phyloP scores from a whole-genome alignment of 1,140 invertebrate species.

The Trichomalopsis sarcophagae region DNA sequence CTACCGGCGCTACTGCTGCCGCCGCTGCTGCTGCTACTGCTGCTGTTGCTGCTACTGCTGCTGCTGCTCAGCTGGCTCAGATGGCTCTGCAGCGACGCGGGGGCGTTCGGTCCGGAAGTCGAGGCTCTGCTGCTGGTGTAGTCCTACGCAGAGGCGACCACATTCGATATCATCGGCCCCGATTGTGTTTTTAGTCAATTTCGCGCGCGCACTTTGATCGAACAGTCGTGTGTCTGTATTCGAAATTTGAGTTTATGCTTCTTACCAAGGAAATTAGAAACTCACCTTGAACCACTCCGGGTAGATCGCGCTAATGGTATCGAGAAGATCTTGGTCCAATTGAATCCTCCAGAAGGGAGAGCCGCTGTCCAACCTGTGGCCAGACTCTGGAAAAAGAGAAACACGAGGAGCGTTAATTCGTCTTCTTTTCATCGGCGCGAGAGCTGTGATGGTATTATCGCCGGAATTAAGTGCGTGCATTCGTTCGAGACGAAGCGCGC shows the following conservation, averaged over 20 bases:
- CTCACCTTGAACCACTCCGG: constrained; percentile 90
- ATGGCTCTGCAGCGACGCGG: constrained; percentile 60
- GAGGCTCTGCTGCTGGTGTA: constrained; percentile 70
- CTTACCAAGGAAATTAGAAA: background rate
- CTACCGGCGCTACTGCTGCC: constrained; percentile 55
- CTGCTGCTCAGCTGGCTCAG: too few species aligned
- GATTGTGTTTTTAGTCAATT: background rate
- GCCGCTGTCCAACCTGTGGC: constrained; percentile 84
- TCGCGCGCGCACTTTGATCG: background rate
- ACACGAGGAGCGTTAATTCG: constrained; percentile 33
- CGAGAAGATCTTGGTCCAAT: constrained; percentile 91
- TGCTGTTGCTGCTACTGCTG: constrained; percentile 59
- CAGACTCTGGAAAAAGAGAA: constrained; percentile 82
- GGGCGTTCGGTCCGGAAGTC: constrained; percentile 63
- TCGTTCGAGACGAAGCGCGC: too few species aligned
- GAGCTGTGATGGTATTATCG: background rate
- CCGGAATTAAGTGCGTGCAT: too few species aligned
- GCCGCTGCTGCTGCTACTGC: constrained; percentile 61
- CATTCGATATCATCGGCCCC: constrained; percentile 28
- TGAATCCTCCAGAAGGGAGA: constrained; percentile 92
- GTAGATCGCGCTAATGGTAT: constrained; percentile 91
- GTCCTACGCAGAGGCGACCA: constrained; percentile 60
- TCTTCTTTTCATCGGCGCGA: background rate
- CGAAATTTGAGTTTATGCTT: too few species aligned
- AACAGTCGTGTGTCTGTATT: too few species aligned